Evolutionary conservation across 2,888 invertebrate species (phyloP).

Genomic region (Nemotelus nigrinus): DNA sequence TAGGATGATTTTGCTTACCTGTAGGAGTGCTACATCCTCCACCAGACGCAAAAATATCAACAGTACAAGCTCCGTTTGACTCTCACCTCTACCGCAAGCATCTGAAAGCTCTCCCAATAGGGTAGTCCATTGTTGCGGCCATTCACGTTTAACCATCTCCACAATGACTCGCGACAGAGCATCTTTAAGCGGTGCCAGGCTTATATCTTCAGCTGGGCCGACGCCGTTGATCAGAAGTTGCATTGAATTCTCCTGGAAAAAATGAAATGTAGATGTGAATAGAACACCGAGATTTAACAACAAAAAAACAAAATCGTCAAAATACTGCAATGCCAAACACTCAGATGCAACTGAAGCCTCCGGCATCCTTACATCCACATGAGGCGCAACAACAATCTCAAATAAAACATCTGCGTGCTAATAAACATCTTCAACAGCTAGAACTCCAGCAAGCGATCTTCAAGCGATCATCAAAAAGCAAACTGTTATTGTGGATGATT

Average conservation of each 20-base stretch:
- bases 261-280: too few relatives aligned
- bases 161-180: conserved; percentile 90
- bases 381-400: too few relatives aligned
- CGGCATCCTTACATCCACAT: too few relatives aligned
- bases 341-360: too few relatives aligned
- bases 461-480: too few relatives aligned
- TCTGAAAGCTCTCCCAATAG: conserved; percentile 83
- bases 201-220: conserved; percentile 75
- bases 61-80: conserved; percentile 89
- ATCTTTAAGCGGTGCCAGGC: conserved; percentile 79
- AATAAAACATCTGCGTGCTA: too few relatives aligned
- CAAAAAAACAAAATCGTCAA: too few relatives aligned
- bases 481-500: too few relatives aligned
- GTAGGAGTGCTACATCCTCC: conserved; percentile 91
- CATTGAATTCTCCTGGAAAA: conserved; percentile 81
- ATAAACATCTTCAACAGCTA: too few relatives aligned
- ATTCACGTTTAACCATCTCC: conserved; percentile 95
- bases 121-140: conserved; percentile 97
- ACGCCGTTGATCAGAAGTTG: conserved; percentile 81
- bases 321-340: too few relatives aligned
- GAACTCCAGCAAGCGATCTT: too few relatives aligned
- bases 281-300: too few relatives aligned
- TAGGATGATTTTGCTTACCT: conserved; percentile 66
- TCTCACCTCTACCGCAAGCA: conserved; percentile 83
- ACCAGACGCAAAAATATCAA: conserved; percentile 88